Evolutionary conservation across 2,888 invertebrate species (phyloP).

Genomic region (Tridacna crocea): DNA sequence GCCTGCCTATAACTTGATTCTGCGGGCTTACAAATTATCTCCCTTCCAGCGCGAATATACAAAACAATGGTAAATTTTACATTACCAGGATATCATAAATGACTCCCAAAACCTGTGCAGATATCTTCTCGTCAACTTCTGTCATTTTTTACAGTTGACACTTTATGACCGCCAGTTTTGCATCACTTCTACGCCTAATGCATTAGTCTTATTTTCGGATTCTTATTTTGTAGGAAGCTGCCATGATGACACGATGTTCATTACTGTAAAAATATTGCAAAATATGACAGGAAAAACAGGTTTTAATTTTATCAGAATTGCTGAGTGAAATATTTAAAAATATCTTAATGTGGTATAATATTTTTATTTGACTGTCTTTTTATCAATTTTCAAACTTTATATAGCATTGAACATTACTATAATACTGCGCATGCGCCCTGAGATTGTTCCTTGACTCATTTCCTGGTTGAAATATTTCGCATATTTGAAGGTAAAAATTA

Average conservation of each 20-base stretch:
- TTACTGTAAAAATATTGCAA: no score
- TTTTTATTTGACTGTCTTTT: no score
- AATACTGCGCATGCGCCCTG: constrained; percentile 34
- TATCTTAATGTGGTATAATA: no score
- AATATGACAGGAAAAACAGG: no score
- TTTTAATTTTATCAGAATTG: no score
- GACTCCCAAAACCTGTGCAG: constrained; percentile 32
- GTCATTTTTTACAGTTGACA: constrained; percentile 28
- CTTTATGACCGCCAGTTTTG: neutral
- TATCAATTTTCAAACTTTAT: no score
- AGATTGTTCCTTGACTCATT: constrained; percentile 51
- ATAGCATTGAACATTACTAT: no score
- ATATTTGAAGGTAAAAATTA: constrained; percentile 34
- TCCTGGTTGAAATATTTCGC: constrained; percentile 57
- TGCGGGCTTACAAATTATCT: neutral
- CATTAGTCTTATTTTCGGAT: neutral
- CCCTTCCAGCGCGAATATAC: neutral
- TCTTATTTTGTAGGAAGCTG: neutral
- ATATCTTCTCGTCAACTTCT: constrained; percentile 49
- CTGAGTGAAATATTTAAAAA: no score
- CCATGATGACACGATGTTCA: constrained; percentile 34
- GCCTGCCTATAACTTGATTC: no score
- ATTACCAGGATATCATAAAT: constrained; percentile 46
- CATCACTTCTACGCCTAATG: neutral
- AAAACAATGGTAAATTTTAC: neutral